Conservation (phyloP, 2,797 vertebrate genomes). For the Loriculus beryllinus region DNA sequence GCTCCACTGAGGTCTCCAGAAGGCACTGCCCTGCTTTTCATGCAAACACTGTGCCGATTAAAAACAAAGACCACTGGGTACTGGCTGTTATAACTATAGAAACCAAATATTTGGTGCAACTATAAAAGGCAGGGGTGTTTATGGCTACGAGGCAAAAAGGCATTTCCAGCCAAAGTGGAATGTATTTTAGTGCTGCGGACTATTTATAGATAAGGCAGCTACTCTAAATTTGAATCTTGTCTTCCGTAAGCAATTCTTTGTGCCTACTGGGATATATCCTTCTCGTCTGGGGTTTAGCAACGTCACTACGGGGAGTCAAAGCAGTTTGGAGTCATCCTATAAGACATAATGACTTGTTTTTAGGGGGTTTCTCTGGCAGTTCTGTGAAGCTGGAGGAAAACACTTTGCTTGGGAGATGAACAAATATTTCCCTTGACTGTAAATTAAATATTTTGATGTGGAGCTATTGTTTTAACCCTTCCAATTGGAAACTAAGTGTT, state of each 20-base stretch:
- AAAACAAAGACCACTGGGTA: conserved; percentile 54
- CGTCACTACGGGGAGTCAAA: neutral
- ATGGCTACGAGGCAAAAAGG: conserved; percentile 44
- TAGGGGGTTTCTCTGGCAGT: neutral
- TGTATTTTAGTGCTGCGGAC: conserved; percentile 59
- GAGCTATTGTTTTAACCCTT: conserved; percentile 16
- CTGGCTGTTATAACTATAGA: conserved; percentile 51
- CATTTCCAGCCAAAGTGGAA: conserved; percentile 60
- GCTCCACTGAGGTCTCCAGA: neutral
- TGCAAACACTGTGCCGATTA: conserved; percentile 12
- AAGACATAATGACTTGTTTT: neutral
- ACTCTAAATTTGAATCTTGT: conserved; percentile 61
- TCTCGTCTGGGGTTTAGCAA: neutral
- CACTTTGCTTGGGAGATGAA: neutral
- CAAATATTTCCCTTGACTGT: neutral
- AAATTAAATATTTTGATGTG: conserved; percentile 14
- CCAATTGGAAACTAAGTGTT: neutral
- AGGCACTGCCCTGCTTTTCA: conserved; percentile 23
- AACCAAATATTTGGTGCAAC: conserved; percentile 64
- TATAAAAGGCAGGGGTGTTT: conserved; percentile 64
- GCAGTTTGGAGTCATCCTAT: neutral
- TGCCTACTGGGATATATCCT: conserved; percentile 18
- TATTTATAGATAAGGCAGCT: conserved; percentile 59
- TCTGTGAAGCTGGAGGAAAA: neutral
- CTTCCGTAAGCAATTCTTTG: conserved; percentile 54